These are phyloP conservation scores for Euzophera pinguis DNA, from an alignment of 2,888 invertebrate genomes.

Conservation along the genomic window DNA sequence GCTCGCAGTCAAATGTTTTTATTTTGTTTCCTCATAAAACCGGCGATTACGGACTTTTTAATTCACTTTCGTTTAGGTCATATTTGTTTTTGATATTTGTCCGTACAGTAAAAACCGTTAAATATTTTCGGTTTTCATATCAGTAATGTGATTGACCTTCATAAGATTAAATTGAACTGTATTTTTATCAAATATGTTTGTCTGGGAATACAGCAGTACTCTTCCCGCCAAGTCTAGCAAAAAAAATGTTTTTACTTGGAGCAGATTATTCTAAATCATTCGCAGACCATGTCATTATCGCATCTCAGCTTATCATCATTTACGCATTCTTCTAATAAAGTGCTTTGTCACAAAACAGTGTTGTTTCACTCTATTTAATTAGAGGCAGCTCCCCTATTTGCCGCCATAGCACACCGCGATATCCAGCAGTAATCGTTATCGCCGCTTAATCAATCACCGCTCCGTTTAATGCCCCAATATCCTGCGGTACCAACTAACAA, in stretches of 20 bases:
- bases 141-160: no score
- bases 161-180: not conserved
- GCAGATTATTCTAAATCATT: not conserved
- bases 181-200: no score
- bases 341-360: constrained; percentile 12
- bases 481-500: constrained; percentile 73
- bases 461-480: constrained; percentile 75
- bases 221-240: no score
- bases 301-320: not conserved
- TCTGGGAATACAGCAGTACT: no score
- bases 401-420: constrained; percentile 47
- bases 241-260: not conserved
- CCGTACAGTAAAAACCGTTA: not conserved
- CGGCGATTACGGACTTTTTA: constrained; percentile 41
- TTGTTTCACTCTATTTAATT: constrained; percentile 34
- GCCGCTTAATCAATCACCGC: constrained; percentile 71
- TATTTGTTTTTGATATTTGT: constrained; percentile 15
- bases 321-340: not conserved
- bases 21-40: constrained; percentile 42
- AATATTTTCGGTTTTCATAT: not conserved
- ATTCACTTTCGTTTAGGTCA: constrained; percentile 43
- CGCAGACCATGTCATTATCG: not conserved
- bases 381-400: constrained; percentile 43
- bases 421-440: constrained; percentile 63
- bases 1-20: constrained; percentile 40